Evolutionary conservation across 2,888 invertebrate genomes (phyloP), one percentile per base, ranked within the genome.

Genomic region (Octodonta nipae): DNA sequence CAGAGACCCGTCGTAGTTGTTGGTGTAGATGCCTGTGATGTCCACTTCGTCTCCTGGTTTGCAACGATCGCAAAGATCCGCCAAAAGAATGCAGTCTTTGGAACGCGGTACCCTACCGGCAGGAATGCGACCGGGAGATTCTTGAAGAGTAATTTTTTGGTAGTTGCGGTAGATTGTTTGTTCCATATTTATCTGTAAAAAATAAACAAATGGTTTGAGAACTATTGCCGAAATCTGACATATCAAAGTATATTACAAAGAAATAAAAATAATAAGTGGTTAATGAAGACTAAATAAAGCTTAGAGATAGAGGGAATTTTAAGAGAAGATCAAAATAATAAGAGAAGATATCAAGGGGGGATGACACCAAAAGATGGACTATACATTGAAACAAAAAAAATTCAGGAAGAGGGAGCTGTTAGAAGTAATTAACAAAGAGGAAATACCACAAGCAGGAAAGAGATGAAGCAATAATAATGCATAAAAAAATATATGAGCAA

Each of bases 31-130:
- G 3, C 95, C 96, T 0, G 88, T 88, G 2, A 89, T 66, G 51
- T 89, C 96, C 13, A 99, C 79, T 63, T 99, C 98, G 58, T 98
- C 98, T 0, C 98, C 98, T 0, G 98, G 98, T 59, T 96, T 96
- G 64, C 93, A 95, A 3, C 84, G 70, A 60, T 98, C 98, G 47
- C 96, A 96, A 5, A 99, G 66, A 66, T 99, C 98, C 0, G 91
- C 83, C 15, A 95, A 58, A 30, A 98, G 64, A 40, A 98, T 84
- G 51, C 89, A 88, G 55, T 99, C 96, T 63, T 99, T 99, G 33
- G 93, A 92, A 5, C 98, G 74, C 0, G 98, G 98, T 35, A 99
- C 82, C 20, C 98, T 75, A 5, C 98, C 98, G 1, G 98, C 93
- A 0, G 95, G 92, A 33, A 99, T 91, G 45, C 91, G 81, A 1